Base-by-base conservation (phyloP, 2,113 vertebrate species). In the Saccopteryx bilineata region DNA sequence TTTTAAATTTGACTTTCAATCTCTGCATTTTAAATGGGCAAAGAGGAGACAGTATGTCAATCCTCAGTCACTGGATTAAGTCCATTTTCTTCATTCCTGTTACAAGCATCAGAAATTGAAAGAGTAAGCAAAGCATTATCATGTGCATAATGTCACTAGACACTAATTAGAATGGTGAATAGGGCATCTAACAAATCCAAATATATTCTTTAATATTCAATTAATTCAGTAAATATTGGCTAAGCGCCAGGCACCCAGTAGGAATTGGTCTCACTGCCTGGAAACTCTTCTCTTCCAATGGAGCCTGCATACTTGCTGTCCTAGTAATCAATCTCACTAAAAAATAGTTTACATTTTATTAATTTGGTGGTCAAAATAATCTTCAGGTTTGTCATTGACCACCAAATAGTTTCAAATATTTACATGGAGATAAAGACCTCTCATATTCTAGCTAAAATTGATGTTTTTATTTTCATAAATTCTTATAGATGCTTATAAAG, bases 141-240 rank as follows among this genome's bases (percentile, higher is more conserved):
- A 65, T 48, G 87, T 80, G 69, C 33, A 69, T 68, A 83, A 58
- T 85, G 95, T 96, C 96, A 96, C 96, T 19, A 95, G 92, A 87
- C 82, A 96, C 88, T 88, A 96, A 98, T 93, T 85, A 96, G 81
- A 94, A 91, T 65, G 31, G 85, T 79, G 88, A 91, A 58, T 79
- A 95, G 63, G 82, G 48, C 82, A 95, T 86, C 96, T 96, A 96
- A 91, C 91, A 95, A 96, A 97, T 93, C 94, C 92, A 97, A 97
- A 97, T 96, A 89, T 63, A 94, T 63, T 85, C 63, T 92, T 93
- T 96, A 96, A 96, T 96, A 96, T 96, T 97, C 91, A 97, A 95
- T 96, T 97, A 97, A 97, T 96, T 96, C 84, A 89, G 86, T 82
- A 97, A 97, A 97, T 94, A 95, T 91, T 96, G 80, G 78, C 91